Evolutionary conservation across 2,888 invertebrate genomes (phyloP), one percentile per base, ranked within the genome.

Genomic region (Panopea generosa): DNA sequence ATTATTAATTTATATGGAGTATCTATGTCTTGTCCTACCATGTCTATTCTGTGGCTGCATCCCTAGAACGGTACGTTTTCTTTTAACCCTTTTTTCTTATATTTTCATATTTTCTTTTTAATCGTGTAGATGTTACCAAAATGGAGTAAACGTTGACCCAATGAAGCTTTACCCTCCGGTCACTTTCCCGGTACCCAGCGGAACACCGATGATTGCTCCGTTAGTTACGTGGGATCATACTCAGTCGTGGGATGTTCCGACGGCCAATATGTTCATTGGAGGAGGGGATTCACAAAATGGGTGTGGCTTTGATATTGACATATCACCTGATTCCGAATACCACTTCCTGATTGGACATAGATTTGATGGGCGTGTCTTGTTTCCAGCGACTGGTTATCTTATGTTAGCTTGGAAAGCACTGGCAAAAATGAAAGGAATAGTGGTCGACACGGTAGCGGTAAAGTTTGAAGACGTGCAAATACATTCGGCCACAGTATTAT

Each of bases 401-500:
- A 95, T 96, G 4, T 87, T 94, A 57, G 94, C 93, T 2, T 94
- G 94, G 94, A 90, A 90, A 83, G 91, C 93, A 0, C 84, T 94
- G 43, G 93, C 93, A 74, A 92, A 92, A 77, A 55, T 87, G 73
- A 86, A 84, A 53, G 87, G 88, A n/a, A 84, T 86, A 45, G 72
- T 84, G 16, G 88, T 94, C 85, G 95, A 97, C 86, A 95, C 96
- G 88, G 94, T 96, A 33, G 95, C 98, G 0, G 96, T 99, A 0
- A 94, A 97, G 2, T 94, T 99, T 85, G 97, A 98, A 93, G 95
- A 99, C 93, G 95, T 99, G 0, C 96, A 96, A 85, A 97, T 99
- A 92, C 96, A 96, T 88, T 95, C 98, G 63, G 99, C 99, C 3
- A 99, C 99, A 3, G 97, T 98, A 84, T 94, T 99, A 93, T 96